Evolutionary conservation across 2,113 vertebrate genomes (phyloP), one percentile per base, ranked within the genome.

Genomic region (Notothenia coriiceps): DNA sequence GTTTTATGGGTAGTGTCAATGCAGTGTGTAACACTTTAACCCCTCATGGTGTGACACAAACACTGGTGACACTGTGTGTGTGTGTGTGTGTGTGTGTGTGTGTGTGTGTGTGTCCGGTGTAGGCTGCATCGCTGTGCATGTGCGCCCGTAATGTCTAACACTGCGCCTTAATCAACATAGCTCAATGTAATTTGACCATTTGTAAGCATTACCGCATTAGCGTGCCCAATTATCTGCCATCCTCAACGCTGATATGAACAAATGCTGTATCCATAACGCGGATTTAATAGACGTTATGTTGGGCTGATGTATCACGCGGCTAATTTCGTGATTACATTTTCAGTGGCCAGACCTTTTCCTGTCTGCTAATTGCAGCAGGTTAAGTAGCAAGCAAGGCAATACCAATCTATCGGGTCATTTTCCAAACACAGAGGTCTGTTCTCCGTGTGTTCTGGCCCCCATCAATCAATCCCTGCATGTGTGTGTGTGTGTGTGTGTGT

Each of bases 311-410:
- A 93, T 92, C 87, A 22, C 68, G 6, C 68, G 11, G 89, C 89
- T 93, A 91, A 94, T 93, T 88, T 77, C 1, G 10, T 93, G 92
- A 94, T 94, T 94, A 88, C 93, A 94, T 94, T 93, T 89, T 86
- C 92, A 70, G 82, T 84, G 91, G 80, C 89, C 93, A 94, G 93
- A 92, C 92, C 92, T 85, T 88, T 91, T 92, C 92, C 92, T 93
- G 91, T 84, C 72, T 59, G 80, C 88, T 93, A 93, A 94, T 92
- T 91, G 87, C 87, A 50, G 88, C 80, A 88, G 90, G 90, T 94
- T 93, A 89, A 94, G 87, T 64, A 88, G 83, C 88, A 84, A 78
- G 74, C 77, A 80, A 73, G 80, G 89, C 90, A 88, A 87, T 57
- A 35, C 25, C 18, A 70, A 90, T 88, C 87, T 91, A 88, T 73